phyloP scores from a whole-genome alignment of 2,113 vertebrate species.

The Petaurus breviceps region DNA sequence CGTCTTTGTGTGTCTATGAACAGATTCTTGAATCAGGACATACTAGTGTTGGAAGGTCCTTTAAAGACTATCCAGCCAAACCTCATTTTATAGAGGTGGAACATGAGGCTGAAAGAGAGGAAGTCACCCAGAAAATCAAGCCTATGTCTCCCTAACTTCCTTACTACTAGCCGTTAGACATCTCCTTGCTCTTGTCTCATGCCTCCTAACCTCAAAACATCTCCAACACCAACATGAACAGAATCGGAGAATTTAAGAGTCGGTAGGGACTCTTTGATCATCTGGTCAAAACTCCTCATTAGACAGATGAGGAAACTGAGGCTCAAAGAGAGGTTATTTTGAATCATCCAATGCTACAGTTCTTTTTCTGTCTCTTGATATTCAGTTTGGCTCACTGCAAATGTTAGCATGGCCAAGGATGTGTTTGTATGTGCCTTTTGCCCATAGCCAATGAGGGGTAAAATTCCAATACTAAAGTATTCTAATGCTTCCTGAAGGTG shows the following conservation, averaged over 20 bases:
- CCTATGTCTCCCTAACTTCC: not conserved
- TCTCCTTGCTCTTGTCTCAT: not conserved
- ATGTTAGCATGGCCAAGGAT: not conserved
- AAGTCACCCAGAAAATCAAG: not conserved
- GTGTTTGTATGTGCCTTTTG: not conserved
- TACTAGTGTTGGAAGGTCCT: not conserved
- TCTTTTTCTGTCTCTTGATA: not conserved
- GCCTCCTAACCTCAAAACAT: not conserved
- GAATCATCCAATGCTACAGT: not conserved
- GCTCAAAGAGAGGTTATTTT: not conserved
- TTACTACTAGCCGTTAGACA: not conserved
- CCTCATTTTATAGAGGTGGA: not conserved
- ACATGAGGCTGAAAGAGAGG: not conserved
- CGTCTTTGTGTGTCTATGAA: not conserved
- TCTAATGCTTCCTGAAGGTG: not conserved
- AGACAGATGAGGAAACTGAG: not conserved
- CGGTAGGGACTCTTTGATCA: not conserved
- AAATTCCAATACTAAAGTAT: not conserved
- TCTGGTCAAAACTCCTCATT: not conserved
- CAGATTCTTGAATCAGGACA: not conserved
- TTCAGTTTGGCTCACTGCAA: not conserved
- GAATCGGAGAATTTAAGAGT: not conserved
- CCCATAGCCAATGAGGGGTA: not conserved
- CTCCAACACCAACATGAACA: not conserved
- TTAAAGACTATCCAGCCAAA: not conserved